phyloP scores from a whole-genome alignment of 2,113 vertebrate genomes.

The Andinoacara biseriatus region DNA sequence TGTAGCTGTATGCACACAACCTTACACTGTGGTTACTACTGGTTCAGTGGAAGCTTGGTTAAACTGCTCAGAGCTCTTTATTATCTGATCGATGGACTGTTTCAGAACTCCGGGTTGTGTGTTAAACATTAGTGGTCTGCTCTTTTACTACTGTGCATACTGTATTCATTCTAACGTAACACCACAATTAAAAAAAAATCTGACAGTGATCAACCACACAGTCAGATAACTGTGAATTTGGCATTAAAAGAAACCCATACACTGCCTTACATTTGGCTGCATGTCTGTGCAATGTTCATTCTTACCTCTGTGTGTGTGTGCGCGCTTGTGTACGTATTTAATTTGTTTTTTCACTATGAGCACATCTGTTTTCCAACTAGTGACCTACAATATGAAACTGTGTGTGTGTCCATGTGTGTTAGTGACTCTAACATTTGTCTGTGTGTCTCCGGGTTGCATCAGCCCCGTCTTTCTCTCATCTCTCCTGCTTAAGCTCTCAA shows the following conservation, averaged over 20 bases:
- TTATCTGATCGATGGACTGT: neutral
- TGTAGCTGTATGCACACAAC: neutral
- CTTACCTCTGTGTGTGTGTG: neutral
- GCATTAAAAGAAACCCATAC: neutral
- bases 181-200: neutral
- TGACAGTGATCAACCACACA: neutral
- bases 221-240: neutral
- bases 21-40: neutral
- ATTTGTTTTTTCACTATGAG: neutral
- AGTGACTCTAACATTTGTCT: neutral
- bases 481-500: constrained; percentile 24
- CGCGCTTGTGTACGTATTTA: neutral
- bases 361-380: neutral
- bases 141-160: neutral
- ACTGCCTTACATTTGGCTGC: neutral
- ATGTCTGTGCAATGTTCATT: neutral
- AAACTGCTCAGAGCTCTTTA: neutral
- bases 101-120: neutral
- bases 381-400: constrained; percentile 18
- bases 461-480: constrained; percentile 39
- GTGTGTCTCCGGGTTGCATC: constrained; percentile 66
- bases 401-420: constrained; percentile 3
- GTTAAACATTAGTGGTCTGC: neutral
- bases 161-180: neutral
- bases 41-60: neutral